phyloP scores from a whole-genome alignment of 2,113 vertebrate species.

The Catagonus wagneri region DNA sequence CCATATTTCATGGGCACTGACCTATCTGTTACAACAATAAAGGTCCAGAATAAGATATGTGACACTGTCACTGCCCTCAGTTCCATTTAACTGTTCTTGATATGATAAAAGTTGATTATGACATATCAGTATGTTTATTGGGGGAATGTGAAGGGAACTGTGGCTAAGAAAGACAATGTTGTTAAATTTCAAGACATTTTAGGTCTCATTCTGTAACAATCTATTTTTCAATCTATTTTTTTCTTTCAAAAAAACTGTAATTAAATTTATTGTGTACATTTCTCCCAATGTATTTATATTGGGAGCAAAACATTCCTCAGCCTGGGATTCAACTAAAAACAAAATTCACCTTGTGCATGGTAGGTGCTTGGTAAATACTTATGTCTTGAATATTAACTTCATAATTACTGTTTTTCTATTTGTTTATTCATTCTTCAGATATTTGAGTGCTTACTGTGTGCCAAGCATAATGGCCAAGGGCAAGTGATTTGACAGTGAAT shows the following conservation, averaged over 20 bases:
- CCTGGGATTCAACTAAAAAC: background rate
- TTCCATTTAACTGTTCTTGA: background rate
- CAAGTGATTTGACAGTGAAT: background rate
- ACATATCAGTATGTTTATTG: background rate
- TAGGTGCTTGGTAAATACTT: slow-evolving; percentile 62
- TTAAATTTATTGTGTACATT: slow-evolving; percentile 43
- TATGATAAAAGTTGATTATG: background rate
- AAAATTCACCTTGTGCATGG: background rate
- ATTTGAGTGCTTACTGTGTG: slow-evolving; percentile 53
- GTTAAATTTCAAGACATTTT: background rate
- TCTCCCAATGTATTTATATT: slow-evolving; percentile 5
- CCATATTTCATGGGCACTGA: background rate
- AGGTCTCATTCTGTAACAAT: background rate
- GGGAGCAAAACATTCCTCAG: background rate
- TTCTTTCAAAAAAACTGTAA: background rate
- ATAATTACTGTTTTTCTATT: slow-evolving; percentile 55
- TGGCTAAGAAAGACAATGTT: slow-evolving; percentile 1
- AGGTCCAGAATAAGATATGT: background rate
- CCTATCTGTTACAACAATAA: background rate
- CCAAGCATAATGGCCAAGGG: slow-evolving; percentile 1
- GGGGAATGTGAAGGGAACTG: background rate
- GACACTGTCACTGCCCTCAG: background rate
- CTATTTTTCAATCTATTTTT: background rate
- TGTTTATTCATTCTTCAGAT: slow-evolving; percentile 59
- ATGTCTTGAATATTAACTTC: slow-evolving; percentile 38